phyloP scores from a whole-genome alignment of 2,797 vertebrate species.

The Enteromius fasciolatus region DNA sequence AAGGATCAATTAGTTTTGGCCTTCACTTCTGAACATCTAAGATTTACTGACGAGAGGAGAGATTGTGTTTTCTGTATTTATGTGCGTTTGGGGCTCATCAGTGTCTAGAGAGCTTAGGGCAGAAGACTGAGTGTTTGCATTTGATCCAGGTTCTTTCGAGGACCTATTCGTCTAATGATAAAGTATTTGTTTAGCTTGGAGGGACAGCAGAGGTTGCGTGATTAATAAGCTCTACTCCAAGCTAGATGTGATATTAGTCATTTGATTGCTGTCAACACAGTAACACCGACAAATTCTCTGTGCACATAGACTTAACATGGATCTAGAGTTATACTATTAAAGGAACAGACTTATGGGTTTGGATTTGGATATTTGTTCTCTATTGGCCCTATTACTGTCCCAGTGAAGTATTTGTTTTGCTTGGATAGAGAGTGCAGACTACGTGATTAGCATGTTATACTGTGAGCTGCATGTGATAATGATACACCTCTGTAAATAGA shows the following conservation, averaged over 20 bases:
- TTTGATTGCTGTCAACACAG: neutral
- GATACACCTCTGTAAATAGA: slow-evolving; percentile 12
- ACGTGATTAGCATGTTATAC: slow-evolving; percentile 11
- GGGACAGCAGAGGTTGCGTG: slow-evolving; percentile 11
- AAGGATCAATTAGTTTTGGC: slow-evolving; percentile 37
- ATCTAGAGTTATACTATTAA: neutral
- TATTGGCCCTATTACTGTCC: slow-evolving; percentile 17
- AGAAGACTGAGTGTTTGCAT: slow-evolving; percentile 8
- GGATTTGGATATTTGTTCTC: slow-evolving; percentile 10
- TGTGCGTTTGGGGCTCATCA: neutral
- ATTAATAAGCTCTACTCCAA: slow-evolving; percentile 19
- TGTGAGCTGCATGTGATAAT: slow-evolving; percentile 25
- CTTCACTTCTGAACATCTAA: slow-evolving; percentile 6
- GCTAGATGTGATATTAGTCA: slow-evolving; percentile 13
- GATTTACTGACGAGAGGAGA: slow-evolving; percentile 4
- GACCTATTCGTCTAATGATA: slow-evolving; percentile 2
- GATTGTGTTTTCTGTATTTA: neutral
- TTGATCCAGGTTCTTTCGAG: slow-evolving; percentile 10
- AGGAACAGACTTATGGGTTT: neutral
- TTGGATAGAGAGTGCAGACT: slow-evolving; percentile 21
- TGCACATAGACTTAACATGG: neutral
- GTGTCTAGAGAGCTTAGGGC: neutral
- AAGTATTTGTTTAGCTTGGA: slow-evolving; percentile 40
- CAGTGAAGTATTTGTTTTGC: slow-evolving; percentile 39
- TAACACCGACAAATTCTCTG: neutral